Evolutionary conservation across 2,113 vertebrate species (phyloP), one percentile per base, ranked within the genome.

Genomic region (Cryptoleucopteryx plumbea): DNA sequence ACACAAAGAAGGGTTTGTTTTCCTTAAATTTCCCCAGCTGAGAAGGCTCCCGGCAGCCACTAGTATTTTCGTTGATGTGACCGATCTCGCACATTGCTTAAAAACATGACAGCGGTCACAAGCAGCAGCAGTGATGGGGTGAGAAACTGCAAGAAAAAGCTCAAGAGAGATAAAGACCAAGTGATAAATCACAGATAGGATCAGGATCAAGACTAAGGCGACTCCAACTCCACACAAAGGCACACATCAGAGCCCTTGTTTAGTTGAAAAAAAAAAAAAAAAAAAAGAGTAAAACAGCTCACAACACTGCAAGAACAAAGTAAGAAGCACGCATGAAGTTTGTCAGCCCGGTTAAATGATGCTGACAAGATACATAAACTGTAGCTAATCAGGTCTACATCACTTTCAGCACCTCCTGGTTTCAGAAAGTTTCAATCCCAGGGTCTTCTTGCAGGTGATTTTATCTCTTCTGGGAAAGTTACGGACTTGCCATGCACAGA

Each of bases 1-100:
- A 56, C 18, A 97, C 96, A 97, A 96, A 96, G 95, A 59, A 55
- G 48, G 53, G 90, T 5, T 91, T 97, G 95, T 97, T 94, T 85
- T 16, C 82, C 82, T 93, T 85, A 79, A 63, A 74, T 16, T 93
- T 90, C 81, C 77, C 32, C 63, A 43, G 38, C 94, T 31, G 42
- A 86, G 73, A 71, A 74, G 40, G 77, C 65, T 93, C 61, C 63
- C 1, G 0, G n/a, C 68, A 89, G 80, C 45, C 94, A 52, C 25
- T 15, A 67, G 56, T 34, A 48, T 40, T 91, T 87, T 59, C 0
- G 0, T 42, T 21, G 48, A 72, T 72, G 43, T 56, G 70, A 72
- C 62, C 3, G 1, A 71, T 68, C 36, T 82, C 25, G 3, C 55
- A 50, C 45, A 16, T 43, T 5, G 59, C 50, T 92, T 84, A 55